Evolutionary conservation across 1,140 invertebrate species (phyloP).

Genomic region (Euschistus heros): DNA sequence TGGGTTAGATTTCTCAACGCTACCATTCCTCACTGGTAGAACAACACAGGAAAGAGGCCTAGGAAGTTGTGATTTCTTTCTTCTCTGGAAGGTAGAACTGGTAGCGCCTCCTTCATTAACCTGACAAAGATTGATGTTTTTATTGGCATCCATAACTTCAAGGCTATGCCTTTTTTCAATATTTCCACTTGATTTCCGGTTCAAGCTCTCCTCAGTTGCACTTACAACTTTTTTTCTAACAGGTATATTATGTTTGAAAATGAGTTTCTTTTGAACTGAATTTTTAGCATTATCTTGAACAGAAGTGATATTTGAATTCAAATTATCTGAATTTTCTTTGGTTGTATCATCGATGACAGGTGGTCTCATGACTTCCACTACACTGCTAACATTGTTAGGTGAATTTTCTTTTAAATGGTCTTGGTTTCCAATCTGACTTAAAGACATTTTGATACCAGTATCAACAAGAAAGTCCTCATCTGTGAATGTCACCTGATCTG

Average conservation of each 20-base stretch:
- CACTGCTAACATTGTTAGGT: no score
- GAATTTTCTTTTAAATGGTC: no score
- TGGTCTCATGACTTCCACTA: no score
- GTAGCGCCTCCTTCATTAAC: neutral
- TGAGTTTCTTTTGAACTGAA: neutral
- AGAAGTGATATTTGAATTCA: neutral
- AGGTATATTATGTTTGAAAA: neutral
- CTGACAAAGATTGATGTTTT: neutral
- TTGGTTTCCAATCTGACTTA: neutral
- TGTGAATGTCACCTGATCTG: neutral
- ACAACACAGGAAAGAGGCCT: slow-evolving; percentile 4
- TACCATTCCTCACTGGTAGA: neutral
- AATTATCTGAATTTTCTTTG: neutral
- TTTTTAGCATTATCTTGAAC: neutral
- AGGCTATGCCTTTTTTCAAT: slow-evolving; percentile 4
- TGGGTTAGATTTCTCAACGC: neutral
- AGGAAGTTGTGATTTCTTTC: slow-evolving; percentile 10
- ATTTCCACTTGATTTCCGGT: neutral
- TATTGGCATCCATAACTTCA: slow-evolving; percentile 2
- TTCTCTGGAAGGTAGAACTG: neutral
- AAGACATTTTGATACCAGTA: slow-evolving; percentile 3
- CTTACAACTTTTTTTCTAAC: slow-evolving; percentile 2
- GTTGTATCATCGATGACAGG: neutral
- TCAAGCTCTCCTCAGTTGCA: neutral
- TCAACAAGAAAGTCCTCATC: slow-evolving; percentile 9